These are phyloP conservation scores for Oenanthe melanoleuca DNA, from an alignment of 2,113 vertebrate genomes.

Conservation along the genomic window DNA sequence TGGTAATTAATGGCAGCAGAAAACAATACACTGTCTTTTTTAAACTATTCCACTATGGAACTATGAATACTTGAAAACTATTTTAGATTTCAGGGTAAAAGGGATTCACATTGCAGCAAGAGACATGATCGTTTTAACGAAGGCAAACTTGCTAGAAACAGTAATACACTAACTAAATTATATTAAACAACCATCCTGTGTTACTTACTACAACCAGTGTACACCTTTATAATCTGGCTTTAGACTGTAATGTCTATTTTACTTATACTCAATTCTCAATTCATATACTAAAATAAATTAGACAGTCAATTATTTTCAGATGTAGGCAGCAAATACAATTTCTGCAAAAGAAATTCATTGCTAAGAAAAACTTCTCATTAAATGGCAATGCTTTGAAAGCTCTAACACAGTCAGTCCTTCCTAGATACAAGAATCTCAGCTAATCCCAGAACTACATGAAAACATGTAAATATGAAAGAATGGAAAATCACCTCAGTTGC, in stretches of 20 bases:
- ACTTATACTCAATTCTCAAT: slow-evolving; percentile 46
- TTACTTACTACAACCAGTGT: not conserved
- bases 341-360: not conserved
- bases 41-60: slow-evolving; percentile 31
- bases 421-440: not conserved
- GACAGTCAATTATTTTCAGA: not conserved
- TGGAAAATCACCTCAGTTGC: not conserved
- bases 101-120: not conserved
- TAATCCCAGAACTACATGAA: not conserved
- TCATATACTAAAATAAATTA: slow-evolving; percentile 40
- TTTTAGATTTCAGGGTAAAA: slow-evolving; percentile 15
- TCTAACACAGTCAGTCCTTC: not conserved
- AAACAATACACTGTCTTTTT: slow-evolving; percentile 77
- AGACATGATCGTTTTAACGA: not conserved
- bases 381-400: slow-evolving; percentile 12
- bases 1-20: slow-evolving; percentile 82
- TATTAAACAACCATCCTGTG: not conserved
- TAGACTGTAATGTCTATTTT: not conserved
- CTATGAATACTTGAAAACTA: slow-evolving; percentile 26
- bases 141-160: slow-evolving; percentile 5
- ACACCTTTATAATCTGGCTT: slow-evolving; percentile 39
- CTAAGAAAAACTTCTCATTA: slow-evolving; percentile 14
- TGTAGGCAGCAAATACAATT: not conserved
- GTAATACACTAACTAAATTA: not conserved
- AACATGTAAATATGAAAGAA: not conserved